Percentiles rank a stretch among this genome's conserved stretches.
phyloP scores from a whole-genome alignment of 35 echinoderm and acorn worm genomes.

The Stichopus chloronotus region DNA sequence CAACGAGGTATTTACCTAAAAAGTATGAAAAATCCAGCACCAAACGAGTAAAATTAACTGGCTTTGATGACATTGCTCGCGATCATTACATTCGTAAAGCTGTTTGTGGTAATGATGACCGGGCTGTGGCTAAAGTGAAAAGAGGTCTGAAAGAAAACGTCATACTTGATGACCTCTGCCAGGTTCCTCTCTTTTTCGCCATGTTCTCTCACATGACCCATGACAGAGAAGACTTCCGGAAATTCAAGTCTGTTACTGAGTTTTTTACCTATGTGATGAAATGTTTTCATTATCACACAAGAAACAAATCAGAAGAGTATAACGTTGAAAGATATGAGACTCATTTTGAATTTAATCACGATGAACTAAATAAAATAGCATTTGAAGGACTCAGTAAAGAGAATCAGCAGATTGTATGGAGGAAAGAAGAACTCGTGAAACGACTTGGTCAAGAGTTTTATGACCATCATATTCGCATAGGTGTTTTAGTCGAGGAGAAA shows the following conservation, averaged over 20 bases:
- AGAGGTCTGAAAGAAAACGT: conserved; percentile 11
- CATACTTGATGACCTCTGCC: too few species aligned
- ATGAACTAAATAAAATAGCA: neutral
- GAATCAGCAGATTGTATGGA: neutral
- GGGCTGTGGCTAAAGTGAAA: neutral
- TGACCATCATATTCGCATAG: neutral
- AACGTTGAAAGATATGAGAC: too few species aligned
- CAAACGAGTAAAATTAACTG: conserved; percentile 3
- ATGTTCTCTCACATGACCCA: too few species aligned
- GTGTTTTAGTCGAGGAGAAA: neutral
- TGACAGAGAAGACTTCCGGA: too few species aligned
- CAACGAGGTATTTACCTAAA: neutral
- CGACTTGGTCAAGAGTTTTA: neutral
- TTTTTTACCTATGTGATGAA: too few species aligned
- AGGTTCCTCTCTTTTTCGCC: too few species aligned
- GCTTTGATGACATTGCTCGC: neutral
- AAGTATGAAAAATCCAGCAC: neutral
- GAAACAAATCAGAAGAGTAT: too few species aligned
- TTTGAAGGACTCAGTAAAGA: conserved; percentile 1
- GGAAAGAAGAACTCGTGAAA: neutral
- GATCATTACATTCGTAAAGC: conserved; percentile 20
- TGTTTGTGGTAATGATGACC: neutral
- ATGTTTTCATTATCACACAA: too few species aligned
- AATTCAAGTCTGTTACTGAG: too few species aligned
- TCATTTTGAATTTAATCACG: too few species aligned